phyloP scores from a whole-genome alignment of 2,797 vertebrate genomes.

The Mionectes olivaceus region DNA sequence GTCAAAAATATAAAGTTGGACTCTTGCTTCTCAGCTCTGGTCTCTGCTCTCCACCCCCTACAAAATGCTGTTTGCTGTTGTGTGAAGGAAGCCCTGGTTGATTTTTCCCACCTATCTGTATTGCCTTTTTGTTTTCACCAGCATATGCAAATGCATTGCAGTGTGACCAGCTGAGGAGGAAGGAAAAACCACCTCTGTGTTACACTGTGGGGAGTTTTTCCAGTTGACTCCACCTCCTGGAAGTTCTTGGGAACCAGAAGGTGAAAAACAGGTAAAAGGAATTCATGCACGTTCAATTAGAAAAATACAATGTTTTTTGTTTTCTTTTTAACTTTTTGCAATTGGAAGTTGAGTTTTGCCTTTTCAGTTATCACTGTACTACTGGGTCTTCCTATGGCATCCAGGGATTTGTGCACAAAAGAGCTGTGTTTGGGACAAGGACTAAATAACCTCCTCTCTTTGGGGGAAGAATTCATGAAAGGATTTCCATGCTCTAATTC shows the following conservation, averaged over 20 bases:
- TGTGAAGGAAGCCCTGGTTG: background rate
- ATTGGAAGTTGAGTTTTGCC: background rate
- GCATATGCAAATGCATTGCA: background rate
- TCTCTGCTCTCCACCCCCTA: background rate
- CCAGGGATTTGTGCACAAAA: background rate
- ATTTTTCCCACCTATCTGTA: background rate
- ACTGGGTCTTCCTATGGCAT: background rate
- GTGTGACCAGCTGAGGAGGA: background rate
- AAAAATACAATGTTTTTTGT: background rate
- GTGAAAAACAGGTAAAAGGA: fast-evolving
- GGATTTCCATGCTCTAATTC: background rate
- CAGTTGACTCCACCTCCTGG: background rate
- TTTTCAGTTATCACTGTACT: background rate
- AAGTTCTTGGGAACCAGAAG: background rate
- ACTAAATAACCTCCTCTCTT: background rate
- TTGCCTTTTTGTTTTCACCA: background rate
- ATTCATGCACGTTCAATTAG: background rate
- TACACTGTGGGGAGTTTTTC: background rate
- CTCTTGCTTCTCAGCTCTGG: background rate
- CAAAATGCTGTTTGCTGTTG: background rate
- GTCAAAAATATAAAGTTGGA: background rate
- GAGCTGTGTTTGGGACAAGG: background rate
- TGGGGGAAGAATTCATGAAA: background rate
- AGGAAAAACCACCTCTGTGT: background rate
- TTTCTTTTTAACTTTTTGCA: background rate